Evolutionary conservation across 2,888 invertebrate species (phyloP).

Genomic region (Julus scanicus): DNA sequence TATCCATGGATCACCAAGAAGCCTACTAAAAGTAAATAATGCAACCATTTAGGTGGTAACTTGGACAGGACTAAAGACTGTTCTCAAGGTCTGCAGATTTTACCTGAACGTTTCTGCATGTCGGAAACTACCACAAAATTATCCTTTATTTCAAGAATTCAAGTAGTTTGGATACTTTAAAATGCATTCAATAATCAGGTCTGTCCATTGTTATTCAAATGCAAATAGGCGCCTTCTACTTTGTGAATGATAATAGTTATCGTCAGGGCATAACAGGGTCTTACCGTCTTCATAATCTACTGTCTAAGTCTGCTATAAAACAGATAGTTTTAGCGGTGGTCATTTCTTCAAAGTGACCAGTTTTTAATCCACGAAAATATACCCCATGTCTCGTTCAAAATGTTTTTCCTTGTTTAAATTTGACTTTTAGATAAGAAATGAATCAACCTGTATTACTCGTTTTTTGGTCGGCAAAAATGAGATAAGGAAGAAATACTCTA

Average conservation of each 20-base stretch:
- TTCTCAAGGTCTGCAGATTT: too few species aligned
- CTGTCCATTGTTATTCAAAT: too few species aligned
- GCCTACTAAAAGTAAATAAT: too few species aligned
- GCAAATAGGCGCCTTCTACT: too few species aligned
- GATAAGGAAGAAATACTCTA: background rate
- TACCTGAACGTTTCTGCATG: too few species aligned
- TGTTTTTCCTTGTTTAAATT: background rate
- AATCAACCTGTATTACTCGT: slow-evolving; percentile 25
- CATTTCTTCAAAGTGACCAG: slow-evolving; percentile 6
- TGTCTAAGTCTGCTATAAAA: background rate
- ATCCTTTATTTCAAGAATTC: too few species aligned
- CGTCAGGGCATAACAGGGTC: background rate
- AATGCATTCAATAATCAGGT: background rate
- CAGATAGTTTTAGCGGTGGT: background rate
- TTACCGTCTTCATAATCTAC: background rate
- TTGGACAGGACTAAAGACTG: too few species aligned
- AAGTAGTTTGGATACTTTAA: too few species aligned
- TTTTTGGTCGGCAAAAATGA: background rate
- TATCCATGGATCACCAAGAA: too few species aligned
- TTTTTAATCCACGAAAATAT: background rate
- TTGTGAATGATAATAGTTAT: background rate
- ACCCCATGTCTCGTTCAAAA: background rate
- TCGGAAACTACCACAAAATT: background rate
- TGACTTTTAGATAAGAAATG: background rate
- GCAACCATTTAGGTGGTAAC: too few species aligned